Evolutionary conservation across 2,888 invertebrate species (phyloP), one percentile per base, ranked within the genome.

Genomic region (Amiota mariae): DNA sequence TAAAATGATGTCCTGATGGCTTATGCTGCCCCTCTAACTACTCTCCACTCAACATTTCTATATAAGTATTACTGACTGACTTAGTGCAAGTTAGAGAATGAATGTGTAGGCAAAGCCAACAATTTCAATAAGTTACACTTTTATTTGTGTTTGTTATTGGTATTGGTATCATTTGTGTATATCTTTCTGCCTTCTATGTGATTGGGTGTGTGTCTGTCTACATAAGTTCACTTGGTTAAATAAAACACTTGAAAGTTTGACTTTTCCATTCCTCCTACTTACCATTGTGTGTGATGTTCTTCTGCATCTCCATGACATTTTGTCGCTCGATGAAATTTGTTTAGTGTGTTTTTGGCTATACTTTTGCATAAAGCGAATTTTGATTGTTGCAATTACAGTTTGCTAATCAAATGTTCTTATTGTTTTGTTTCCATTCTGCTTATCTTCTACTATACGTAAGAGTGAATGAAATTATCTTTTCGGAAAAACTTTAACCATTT

Each of bases 161-260:
- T 68, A 68, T 68, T 68, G 67, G 67, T 68, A 68, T 51, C 49
- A 68, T 68, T 68, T 68, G 24, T 36, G 36, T 24, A 13, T 36
- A 46, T 36, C n/a, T 56, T 8, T 56, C 12, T 20, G 20, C 59
- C 15, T 12, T 66, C 47, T 64, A 18, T 64, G 64, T 64, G 64
- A 15, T 11, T 48, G 71, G 59, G 71, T 71, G 70, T 68, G 46
- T 49, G 13, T 61, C 49, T 49, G 13, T 61, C 49, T 71, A n/a
- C 48, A n/a, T 49, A 20, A 47, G 47, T 49, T 2, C 47, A 8
- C 20, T 18, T 47, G 57, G 47, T 48, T 56, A 46, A 48, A 71
- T 71, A 71, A 71, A 71, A 71, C 64, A 63, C 71, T 54, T 71
- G 71, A 63, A 71, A 71, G 24, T 71, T 51, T 71, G 64, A 68